Base-by-base conservation (phyloP, 1,140 invertebrate genomes). In the Hermatobates lingyangjiaoensis region DNA sequence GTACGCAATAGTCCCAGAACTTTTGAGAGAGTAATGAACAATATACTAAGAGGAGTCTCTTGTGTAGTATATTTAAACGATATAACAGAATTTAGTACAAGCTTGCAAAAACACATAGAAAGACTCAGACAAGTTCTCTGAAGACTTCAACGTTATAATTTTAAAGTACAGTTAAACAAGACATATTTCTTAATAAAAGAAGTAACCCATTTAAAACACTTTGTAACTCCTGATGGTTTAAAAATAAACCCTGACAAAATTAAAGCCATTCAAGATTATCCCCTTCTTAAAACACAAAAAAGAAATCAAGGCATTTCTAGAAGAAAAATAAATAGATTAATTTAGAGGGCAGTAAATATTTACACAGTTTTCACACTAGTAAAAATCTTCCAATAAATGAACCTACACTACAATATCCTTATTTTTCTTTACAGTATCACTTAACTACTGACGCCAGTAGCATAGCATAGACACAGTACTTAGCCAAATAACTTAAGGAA, bases 391-490 rank as follows among this genome's bases (percentile, higher is more conserved):
- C 48, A 4, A 34, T 34, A 10, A 34, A 34, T n/a, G 53, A 57
- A 44, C 58, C 57, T 10, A 56, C 62, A 7, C 42, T 65, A n/a
- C 56, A 59, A 57, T 64, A 64, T 38, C 65, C 63, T 1, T 60
- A 67, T 52, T 65, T 65, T 27, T 21, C 7, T 10, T 60, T 62
- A 60, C 45, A 30, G 50, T 64, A 67, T 64, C 74, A 72, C 70
- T 73, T 74, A 27, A 74, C 67, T 56, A 75, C 74, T 27, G 72
- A 74, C 15, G 70, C 56, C 68, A 66, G 52, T 68, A 71, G 40
- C 67, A 64, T 27, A 70, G 72, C 5, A 68, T 58, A 68, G 63
- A 54, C 71, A 60, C 64, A 5, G 60, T 64, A 60, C 52, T 61
- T 59, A 1, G 52, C 44, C 68, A 65, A 64, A 48, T 61, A 57